A percentile compares a stretch with the other conserved stretches of the same genome.
Conservation (phyloP, 2,888 invertebrate species). For the Arenicola marina region DNA sequence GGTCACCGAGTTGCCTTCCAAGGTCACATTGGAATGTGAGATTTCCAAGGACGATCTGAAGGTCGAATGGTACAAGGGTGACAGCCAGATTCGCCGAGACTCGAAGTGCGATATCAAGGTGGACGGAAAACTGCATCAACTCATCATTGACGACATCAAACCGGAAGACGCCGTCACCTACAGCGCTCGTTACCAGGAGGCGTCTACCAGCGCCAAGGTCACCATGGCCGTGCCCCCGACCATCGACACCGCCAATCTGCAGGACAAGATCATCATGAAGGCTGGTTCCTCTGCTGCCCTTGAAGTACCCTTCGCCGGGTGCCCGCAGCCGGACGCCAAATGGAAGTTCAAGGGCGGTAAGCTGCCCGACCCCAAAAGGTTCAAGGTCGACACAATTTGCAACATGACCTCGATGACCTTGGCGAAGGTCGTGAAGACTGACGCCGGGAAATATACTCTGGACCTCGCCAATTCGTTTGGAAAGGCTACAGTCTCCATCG, state of each 20-base stretch:
- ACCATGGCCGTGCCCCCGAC: conserved; percentile 20
- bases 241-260: conserved; percentile 10
- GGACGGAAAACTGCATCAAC: conserved; percentile 67
- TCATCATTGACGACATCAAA: conserved; percentile 81
- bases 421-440: conserved; percentile 42
- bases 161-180: conserved; percentile 64
- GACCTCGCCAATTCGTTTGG: conserved; percentile 87
- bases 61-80: conserved; percentile 72
- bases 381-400: conserved; percentile 19
- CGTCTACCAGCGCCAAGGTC: conserved; percentile 21
- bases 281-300: conserved; percentile 30
- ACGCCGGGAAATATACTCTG: conserved; percentile 28
- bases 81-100: background rate
- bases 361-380: conserved; percentile 20
- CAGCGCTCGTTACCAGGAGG: conserved; percentile 25
- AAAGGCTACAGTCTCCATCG: conserved; percentile 55
- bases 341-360: conserved; percentile 32
- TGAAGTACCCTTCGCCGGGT: conserved; percentile 35
- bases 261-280: conserved; percentile 28
- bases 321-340: conserved; percentile 31
- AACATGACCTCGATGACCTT: conserved; percentile 23
- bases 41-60: conserved; percentile 77
- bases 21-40: conserved; percentile 72
- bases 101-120: conserved; percentile 14
- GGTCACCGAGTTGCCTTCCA: conserved; percentile 42